Percentiles rank a stretch among this genome's conserved stretches.
These are phyloP conservation scores for Lepetodrilus schrolli DNA, from an alignment of 2,888 invertebrate genomes.

Conservation along the genomic window DNA sequence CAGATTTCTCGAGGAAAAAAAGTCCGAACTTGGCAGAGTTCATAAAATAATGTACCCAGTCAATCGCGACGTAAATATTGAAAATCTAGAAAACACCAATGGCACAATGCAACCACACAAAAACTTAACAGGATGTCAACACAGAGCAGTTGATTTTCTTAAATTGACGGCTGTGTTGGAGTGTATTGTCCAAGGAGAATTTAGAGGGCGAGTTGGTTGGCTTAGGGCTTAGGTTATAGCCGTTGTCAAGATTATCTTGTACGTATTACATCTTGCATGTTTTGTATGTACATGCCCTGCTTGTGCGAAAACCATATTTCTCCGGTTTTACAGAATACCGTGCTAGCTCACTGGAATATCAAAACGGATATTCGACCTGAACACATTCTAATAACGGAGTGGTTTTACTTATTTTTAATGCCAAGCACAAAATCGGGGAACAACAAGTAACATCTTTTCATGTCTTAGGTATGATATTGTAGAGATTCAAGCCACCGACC, in stretches of 20 bases:
- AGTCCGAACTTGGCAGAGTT: too few species aligned
- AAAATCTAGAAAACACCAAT: background rate
- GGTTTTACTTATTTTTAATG: background rate
- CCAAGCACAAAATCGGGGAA: background rate
- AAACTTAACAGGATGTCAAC: slow-evolving; percentile 22
- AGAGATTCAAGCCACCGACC: background rate
- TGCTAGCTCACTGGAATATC: background rate
- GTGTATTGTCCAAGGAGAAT: too few species aligned
- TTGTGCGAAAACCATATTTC: background rate
- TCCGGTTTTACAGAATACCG: too few species aligned
- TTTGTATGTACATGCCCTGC: background rate
- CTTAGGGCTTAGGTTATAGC: too few species aligned
- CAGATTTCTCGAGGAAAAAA: too few species aligned
- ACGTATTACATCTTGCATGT: background rate
- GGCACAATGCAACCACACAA: background rate
- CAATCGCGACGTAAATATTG: background rate
- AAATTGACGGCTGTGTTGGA: too few species aligned
- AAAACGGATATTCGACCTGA: background rate
- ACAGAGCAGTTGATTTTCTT: background rate
- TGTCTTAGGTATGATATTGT: background rate
- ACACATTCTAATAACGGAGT: background rate
- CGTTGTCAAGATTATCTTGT: background rate
- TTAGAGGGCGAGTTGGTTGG: too few species aligned
- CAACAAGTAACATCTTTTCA: background rate
- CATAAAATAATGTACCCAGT: background rate